phyloP scores from a whole-genome alignment of 1,140 invertebrate genomes.

The Conus betulinus region DNA sequence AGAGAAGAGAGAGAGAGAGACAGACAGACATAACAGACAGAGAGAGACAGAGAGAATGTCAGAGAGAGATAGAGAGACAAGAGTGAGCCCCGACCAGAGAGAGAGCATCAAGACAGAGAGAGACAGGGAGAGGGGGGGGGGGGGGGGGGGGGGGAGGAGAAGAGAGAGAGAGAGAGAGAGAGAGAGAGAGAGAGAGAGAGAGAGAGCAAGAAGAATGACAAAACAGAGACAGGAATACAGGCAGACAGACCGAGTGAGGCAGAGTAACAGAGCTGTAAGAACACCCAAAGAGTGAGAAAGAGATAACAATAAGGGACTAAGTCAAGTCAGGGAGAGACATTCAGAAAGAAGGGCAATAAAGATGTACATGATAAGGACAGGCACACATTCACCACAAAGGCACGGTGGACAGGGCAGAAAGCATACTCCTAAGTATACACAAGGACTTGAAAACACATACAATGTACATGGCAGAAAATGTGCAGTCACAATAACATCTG shows the following conservation, averaged over 20 bases:
- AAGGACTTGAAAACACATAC: not conserved
- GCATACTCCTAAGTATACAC: not conserved
- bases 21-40: no score
- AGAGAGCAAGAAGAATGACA: not conserved
- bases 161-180: not conserved
- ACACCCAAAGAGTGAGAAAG: conserved; percentile 23
- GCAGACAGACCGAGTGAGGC: not conserved
- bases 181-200: not conserved
- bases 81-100: no score
- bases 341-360: not conserved
- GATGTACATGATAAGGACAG: not conserved
- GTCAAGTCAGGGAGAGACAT: not conserved
- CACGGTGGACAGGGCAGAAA: not conserved
- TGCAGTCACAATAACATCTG: not conserved
- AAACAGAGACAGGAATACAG: not conserved
- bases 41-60: no score
- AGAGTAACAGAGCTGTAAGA: conserved; percentile 17
- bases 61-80: no score
- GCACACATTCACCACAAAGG: not conserved
- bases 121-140: no score
- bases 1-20: no score
- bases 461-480: not conserved
- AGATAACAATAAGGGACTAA: not conserved
- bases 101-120: no score
- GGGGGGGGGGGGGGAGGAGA: not conserved